Evolutionary conservation across 2,888 invertebrate genomes (phyloP), one percentile per base, ranked within the genome.

Genomic region (Amphipyra tragopoginis): DNA sequence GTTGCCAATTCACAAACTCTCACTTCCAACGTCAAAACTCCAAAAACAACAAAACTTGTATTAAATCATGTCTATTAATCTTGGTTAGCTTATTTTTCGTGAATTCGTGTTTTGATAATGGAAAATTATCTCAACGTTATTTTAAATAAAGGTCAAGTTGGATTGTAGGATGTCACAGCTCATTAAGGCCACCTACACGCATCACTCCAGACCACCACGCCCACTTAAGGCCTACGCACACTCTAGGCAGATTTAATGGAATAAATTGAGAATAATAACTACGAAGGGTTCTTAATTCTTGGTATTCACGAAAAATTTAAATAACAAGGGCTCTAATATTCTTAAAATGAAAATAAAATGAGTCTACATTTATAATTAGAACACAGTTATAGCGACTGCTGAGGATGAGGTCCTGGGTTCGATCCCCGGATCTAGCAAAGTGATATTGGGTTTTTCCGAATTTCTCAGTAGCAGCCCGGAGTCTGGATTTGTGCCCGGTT

Each of bases 131-230:
- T 68, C 73, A 83, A 68, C 64, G 10, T 1, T 36, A 45, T 60
- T 57, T 61, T 65, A 76, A 80, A 86, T 89, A 90, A 84, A 80
- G 84, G 61, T 82, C 77, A 75, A 80, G 68, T 83, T 83, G 51
- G 70, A 48, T 62, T 48, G 64, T 49, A 50, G 15, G 57, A 64
- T 57, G 70, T 78, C 72, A 73, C 73, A 79, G 77, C 82, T 87
- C 87, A 89, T 90, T 90, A 89, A 77, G 75, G 79, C 79, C 81
- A 82, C 84, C 84, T 84, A 79, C 82, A 79, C 81, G 64, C 79
- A 79, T 82, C 68, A 53, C 71, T 75, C 72, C 81, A 87, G 86
- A 86, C 77, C 51, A 72, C 79, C 87, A 86, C 90, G 89, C 90
- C 90, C 79, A 78, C 75, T 78, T 63, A 56, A 63, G 62, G 50